phyloP scores from a whole-genome alignment of 23 tunicate species.

The Oikopleura dioica region DNA sequence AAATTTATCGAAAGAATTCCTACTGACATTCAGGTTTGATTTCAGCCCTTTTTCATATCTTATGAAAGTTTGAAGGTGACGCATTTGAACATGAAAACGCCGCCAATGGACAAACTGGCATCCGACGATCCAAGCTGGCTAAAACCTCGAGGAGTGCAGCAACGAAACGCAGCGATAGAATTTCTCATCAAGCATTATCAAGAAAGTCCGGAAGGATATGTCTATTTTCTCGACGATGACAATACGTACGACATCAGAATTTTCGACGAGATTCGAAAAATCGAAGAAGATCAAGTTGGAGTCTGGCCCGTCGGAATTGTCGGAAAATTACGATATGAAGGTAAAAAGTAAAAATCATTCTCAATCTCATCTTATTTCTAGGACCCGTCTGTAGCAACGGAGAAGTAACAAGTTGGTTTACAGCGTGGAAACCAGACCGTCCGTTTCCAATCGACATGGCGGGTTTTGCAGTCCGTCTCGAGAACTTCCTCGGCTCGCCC shows the following conservation, averaged over 20 bases:
- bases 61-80: constrained; percentile 28
- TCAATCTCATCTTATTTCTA: no score
- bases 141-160: constrained; percentile 73
- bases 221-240: constrained; percentile 85
- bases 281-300: no score
- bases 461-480: constrained; percentile 55
- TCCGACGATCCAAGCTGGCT: constrained; percentile 64
- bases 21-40: no score
- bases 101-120: constrained; percentile 28
- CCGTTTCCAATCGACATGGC: constrained; percentile 98
- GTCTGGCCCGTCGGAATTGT: constrained; percentile 85
- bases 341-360: no score
- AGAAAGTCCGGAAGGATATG: constrained; percentile 16
- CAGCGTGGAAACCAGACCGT: constrained; percentile 76
- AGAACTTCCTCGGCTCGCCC: constrained; percentile 24
- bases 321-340: constrained; percentile 78
- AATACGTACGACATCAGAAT: constrained; percentile 48
- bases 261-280: constrained; percentile 55
- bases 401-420: constrained; percentile 42
- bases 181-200: constrained; percentile 37
- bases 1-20: constrained; percentile 30
- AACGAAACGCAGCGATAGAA: constrained; percentile 38
- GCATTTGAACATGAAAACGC: constrained; percentile 47
- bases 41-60: no score
- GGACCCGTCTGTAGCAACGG: constrained; percentile 33